Conservation (phyloP, 2,113 vertebrate genomes). For the Sylvia atricapilla region DNA sequence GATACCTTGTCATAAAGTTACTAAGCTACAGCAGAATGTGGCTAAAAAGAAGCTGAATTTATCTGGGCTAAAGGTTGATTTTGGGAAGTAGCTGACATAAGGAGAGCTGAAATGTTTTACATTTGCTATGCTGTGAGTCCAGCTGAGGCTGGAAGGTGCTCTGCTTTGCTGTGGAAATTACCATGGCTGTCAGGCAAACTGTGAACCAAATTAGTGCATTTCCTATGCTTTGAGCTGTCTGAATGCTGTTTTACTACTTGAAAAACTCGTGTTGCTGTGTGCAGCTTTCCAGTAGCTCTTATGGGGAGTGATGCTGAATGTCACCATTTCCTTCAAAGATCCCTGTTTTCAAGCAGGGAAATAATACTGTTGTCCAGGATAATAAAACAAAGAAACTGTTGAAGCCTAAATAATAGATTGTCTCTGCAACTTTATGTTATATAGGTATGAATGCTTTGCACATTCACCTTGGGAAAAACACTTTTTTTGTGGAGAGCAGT, state of each 20-base stretch:
- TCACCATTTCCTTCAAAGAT: not conserved
- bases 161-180: not conserved
- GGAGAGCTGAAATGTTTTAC: not conserved
- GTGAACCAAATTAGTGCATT: not conserved
- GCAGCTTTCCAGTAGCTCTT: not conserved
- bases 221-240: not conserved
- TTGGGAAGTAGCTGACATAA: not conserved
- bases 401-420: not conserved
- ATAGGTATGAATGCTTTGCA: not conserved
- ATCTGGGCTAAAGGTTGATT: not conserved
- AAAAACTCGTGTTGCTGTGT: not conserved
- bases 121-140: not conserved
- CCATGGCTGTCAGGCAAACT: not conserved
- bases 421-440: not conserved
- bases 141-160: not conserved
- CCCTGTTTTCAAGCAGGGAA: not conserved
- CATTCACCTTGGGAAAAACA: not conserved
- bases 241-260: not conserved
- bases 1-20: not conserved
- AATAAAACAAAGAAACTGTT: not conserved
- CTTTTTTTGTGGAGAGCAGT: fast-evolving
- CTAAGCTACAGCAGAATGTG: not conserved
- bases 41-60: not conserved
- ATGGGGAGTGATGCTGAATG: not conserved
- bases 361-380: not conserved